Percentiles rank a stretch among this genome's conserved stretches.
Evolutionary conservation across 1,140 invertebrate species (phyloP).

Genomic region (Bombus waltoni): DNA sequence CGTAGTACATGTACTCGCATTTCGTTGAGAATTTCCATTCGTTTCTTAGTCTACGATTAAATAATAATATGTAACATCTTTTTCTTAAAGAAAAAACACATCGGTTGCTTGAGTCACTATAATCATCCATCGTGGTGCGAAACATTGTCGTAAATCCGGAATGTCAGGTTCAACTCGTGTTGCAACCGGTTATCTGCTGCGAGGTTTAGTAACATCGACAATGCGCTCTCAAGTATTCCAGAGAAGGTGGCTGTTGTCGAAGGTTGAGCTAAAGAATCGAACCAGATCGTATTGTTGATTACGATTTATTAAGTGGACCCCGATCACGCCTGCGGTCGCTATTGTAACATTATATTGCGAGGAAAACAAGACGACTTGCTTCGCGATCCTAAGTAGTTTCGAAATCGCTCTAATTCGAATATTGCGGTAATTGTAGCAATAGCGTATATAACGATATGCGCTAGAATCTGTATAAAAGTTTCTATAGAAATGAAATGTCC

Average conservation of each 20-base stretch:
- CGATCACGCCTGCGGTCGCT: neutral
- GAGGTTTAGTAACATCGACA: neutral
- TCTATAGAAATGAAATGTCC: too few species aligned
- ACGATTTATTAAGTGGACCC: neutral
- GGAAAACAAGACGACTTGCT: neutral
- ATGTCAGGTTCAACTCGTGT: conserved; percentile 27
- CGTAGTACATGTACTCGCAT: neutral
- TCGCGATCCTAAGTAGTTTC: neutral
- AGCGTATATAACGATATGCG: too few species aligned
- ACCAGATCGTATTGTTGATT: neutral
- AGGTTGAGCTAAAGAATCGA: neutral
- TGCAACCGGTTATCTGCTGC: conserved; percentile 11
- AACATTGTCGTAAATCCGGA: neutral
- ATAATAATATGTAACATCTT: neutral
- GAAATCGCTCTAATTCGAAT: neutral
- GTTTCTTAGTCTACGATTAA: neutral
- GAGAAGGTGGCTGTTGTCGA: neutral
- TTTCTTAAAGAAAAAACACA: neutral
- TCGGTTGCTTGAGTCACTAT: neutral
- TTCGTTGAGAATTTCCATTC: neutral
- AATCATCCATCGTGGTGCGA: neutral
- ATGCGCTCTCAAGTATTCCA: neutral
- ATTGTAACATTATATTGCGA: neutral
- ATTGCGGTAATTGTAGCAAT: neutral
- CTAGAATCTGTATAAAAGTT: too few species aligned